phyloP scores from a whole-genome alignment of 2,888 invertebrate species.

The Rhimphoctona megacephalus region DNA sequence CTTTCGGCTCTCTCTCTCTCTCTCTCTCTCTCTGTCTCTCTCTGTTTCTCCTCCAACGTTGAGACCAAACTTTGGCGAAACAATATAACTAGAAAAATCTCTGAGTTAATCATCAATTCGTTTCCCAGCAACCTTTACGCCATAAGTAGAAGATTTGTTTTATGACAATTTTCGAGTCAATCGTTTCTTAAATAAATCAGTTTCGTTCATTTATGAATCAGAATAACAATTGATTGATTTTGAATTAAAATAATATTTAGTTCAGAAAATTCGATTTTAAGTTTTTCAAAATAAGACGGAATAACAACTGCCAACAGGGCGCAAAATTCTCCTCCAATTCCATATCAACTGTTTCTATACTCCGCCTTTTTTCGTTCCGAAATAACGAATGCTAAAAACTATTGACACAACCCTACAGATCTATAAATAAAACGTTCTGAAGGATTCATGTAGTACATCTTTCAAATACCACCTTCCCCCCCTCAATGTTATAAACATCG shows the following conservation, averaged over 20 bases:
- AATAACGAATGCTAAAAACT: constrained; percentile 30
- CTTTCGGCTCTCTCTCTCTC: constrained; percentile 33
- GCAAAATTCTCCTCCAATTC: constrained; percentile 32
- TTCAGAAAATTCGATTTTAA: not conserved
- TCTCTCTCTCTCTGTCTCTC: constrained; percentile 18
- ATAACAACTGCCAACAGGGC: constrained; percentile 16
- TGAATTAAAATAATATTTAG: not conserved
- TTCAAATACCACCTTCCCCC: not conserved
- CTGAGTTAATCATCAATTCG: constrained; percentile 61
- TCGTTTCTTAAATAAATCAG: not conserved
- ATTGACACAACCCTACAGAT: constrained; percentile 1
- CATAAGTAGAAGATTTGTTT: constrained; percentile 33
- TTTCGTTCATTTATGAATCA: not conserved
- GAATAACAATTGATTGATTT: not conserved
- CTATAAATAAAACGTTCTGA: constrained; percentile 57
- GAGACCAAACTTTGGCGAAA: constrained; percentile 34
- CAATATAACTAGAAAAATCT: constrained; percentile 68
- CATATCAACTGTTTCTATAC: not conserved
- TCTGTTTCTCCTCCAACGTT: constrained; percentile 21
- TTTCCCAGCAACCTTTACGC: constrained; percentile 14
- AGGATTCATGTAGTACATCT: constrained; percentile 22
- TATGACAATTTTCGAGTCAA: not conserved
- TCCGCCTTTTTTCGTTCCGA: constrained; percentile 3
- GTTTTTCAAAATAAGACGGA: not conserved
- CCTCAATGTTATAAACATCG: constrained; percentile 61